Base-by-base conservation (phyloP, 2,113 vertebrate species). In the Lepidiolamprologus cunningtoni region DNA sequence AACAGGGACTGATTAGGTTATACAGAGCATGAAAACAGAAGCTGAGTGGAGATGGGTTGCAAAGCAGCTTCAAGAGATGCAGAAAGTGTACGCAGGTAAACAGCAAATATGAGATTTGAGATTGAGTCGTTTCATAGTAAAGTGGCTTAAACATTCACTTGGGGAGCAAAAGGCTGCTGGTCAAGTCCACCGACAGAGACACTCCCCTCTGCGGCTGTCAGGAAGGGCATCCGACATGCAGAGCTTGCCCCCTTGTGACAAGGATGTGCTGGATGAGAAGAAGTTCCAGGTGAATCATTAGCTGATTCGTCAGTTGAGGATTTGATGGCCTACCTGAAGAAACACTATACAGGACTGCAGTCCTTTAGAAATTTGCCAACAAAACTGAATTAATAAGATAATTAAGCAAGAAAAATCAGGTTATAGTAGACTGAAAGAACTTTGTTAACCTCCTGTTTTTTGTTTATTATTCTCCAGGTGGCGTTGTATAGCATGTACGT, bases 401-500 rank as follows among this genome's bases (percentile, higher is more conserved):
- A 78, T 11, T 31, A 31, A 50, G 14, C 23, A 50, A 78, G 16
- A 52, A n/a, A 78, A 50, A 52, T 78, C 71, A 76, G 23, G 21
- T 73, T 73, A 8, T 50, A 12, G 9, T n/a, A 21, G 28, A 8
- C 52, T 11, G 45, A 58, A 21, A 26, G n/a, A 3, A 21, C 1
- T 61, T 76, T 1, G 26, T 37, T 10, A 5, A 21, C 8, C 57
- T 63, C 28, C 7, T 17, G 37, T 45, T 73, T 2, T 45, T 73
- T 73, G 1, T 63, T 16, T 76, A 35, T 86, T 54, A 33, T 17
- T 26, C 79, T 28, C 9, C 89, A 99, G 99, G 95, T 99, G 93
- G 96, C 98, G 0, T 87, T 99, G 86, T 99, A 99, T 82, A 99
- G 99, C 94, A 99, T 99, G 98, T 99, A 98, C 45, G 99, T 99